Conservation (phyloP, 2,113 vertebrate species). For the Cygnus atratus region DNA sequence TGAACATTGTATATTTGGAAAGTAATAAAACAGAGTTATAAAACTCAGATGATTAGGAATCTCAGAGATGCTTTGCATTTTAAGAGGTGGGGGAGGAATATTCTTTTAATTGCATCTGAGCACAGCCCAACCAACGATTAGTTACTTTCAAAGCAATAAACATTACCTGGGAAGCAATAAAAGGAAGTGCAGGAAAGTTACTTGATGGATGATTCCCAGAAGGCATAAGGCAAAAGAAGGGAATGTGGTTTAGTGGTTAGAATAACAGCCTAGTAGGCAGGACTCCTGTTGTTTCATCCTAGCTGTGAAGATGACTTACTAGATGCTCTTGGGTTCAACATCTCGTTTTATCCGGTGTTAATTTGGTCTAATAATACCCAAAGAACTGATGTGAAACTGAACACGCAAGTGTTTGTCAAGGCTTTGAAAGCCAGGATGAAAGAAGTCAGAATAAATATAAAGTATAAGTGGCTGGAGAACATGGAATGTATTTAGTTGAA, state of each 20-base stretch:
- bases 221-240: constrained; percentile 35
- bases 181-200: constrained; percentile 61
- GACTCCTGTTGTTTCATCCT: constrained; percentile 21
- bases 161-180: constrained; percentile 73
- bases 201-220: constrained; percentile 60
- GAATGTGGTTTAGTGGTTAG: constrained; percentile 47
- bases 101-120: constrained; percentile 63
- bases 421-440: constrained; percentile 14
- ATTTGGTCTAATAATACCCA: constrained; percentile 15
- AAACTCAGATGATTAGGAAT: constrained; percentile 70
- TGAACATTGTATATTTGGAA: constrained; percentile 68
- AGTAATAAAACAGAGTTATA: constrained; percentile 72
- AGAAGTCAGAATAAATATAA: not conserved
- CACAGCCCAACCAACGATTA: constrained; percentile 51
- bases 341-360: not conserved
- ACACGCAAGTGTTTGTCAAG: not conserved
- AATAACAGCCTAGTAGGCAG: constrained; percentile 16
- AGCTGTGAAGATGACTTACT: constrained; percentile 23
- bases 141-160: constrained; percentile 71
- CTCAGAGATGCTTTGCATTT: constrained; percentile 65
- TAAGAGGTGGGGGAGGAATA: constrained; percentile 37
- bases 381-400: not conserved
- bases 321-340: not conserved
- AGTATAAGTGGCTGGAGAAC: not conserved
- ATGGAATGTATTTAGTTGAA: not conserved